Evolutionary conservation across 2,888 invertebrate species (phyloP), one percentile per base, ranked within the genome.

Genomic region (Coronaproctus castanopsis): DNA sequence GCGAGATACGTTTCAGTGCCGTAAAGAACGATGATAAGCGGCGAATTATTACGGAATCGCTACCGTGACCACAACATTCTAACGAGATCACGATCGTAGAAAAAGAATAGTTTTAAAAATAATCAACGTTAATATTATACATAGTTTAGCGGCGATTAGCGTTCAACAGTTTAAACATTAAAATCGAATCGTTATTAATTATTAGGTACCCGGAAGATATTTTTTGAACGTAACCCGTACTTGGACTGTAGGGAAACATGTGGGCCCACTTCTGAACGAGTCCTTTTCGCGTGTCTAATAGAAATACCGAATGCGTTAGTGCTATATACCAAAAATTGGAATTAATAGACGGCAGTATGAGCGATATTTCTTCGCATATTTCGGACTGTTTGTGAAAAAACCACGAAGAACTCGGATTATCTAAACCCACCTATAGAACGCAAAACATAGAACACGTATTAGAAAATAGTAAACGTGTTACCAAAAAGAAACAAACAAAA

Each of bases 211-310:
- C 51, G 23, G 36, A 36, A 36, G 36, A 36, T 36, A 14, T 36
- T 36, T 36, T 36, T 36, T 36, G 36, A 36, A 36, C 14, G 36
- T 14, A 36, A 14, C 59, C 59, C 3, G 56, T 18, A 52, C 24
- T 22, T 36, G 63, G 63, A 55, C 62, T 18, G 51, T 54, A 57
- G 36, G 62, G 52, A 21, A 63, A 61, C 62, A 63, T 62, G 36
- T 63, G 63, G 23, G 54, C 54, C 51, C 61, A 62, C 59, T 61
- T 61, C 48, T 58, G 54, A 0, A 55, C 20, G 24, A 62, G 61
- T 18, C 62, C 59, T n/a, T 57, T 55, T 58, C 63, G 57, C 1
- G 23, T 48, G 23, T 63, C 63, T 23, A 61, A 58, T 54, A 61
- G 58, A 18, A 63, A 57, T 48, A 62, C 55, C 8, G 62, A 50